A percentile compares a stretch with the other conserved stretches of the same genome.
Conservation (phyloP, 2,888 invertebrate genomes). For the Enoplolaimus lenunculus region DNA sequence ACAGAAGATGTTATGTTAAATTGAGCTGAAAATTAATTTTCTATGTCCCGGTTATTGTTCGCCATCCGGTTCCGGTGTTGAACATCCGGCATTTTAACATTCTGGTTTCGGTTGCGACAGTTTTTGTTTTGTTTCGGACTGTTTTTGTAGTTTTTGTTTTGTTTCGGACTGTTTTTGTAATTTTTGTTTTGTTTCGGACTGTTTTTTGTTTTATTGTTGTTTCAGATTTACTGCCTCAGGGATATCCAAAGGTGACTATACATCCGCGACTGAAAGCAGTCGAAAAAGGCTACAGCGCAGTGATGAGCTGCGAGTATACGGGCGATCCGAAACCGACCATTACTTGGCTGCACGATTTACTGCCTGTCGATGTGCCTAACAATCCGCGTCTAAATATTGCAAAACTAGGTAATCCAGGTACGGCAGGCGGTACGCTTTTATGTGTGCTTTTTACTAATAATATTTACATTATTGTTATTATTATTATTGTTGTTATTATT, state of each 20-base stretch:
- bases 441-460: too few species aligned
- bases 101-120: too few species aligned
- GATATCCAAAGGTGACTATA: slow-evolving; percentile 75
- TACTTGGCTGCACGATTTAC: slow-evolving; percentile 79
- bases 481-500: too few species aligned
- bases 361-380: slow-evolving; percentile 52
- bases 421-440: not conserved
- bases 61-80: too few species aligned
- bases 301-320: slow-evolving; percentile 70
- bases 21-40: too few species aligned
- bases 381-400: slow-evolving; percentile 71
- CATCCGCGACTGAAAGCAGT: slow-evolving; percentile 82
- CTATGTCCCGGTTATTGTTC: too few species aligned
- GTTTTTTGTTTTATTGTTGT: slow-evolving; percentile 13
- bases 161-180: not conserved
- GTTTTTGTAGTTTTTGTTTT: too few species aligned
- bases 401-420: slow-evolving; percentile 58
- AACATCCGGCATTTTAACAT: too few species aligned
- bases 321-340: slow-evolving; percentile 66
- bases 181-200: not conserved
- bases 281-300: slow-evolving; percentile 79
- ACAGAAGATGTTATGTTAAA: too few species aligned
- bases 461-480: too few species aligned
- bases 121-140: not conserved
- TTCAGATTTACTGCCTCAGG: slow-evolving; percentile 64